Percentiles rank a stretch among this genome's conserved stretches.
Conservation (phyloP, 1,140 invertebrate genomes). For the Ceratina japonica region DNA sequence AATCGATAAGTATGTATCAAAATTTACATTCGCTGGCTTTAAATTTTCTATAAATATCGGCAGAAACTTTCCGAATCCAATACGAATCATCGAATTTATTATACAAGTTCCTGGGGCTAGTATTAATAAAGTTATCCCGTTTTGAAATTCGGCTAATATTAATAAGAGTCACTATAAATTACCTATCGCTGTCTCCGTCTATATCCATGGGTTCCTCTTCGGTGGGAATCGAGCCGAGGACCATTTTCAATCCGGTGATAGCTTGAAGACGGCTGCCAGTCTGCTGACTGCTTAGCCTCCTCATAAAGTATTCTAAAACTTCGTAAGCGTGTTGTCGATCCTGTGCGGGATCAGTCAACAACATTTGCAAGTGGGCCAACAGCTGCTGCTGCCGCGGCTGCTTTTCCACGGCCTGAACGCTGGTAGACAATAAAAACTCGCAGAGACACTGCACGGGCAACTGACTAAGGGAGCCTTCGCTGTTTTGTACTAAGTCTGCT, state of each 20-base stretch:
- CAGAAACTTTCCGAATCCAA: no score
- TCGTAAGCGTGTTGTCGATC: conserved; percentile 85
- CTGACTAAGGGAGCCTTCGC: conserved; percentile 91
- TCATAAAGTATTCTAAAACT: conserved; percentile 95
- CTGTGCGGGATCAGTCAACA: conserved; percentile 83
- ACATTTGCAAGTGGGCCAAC: conserved; percentile 86
- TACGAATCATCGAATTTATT: no score
- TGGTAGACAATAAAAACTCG: conserved; percentile 94
- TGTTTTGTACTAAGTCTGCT: conserved; percentile 95
- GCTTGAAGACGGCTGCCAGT: conserved; percentile 88
- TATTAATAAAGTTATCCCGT: no score
- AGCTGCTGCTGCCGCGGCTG: conserved; percentile 89
- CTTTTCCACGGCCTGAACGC: conserved; percentile 79
- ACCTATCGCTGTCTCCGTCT: conserved; percentile 76
- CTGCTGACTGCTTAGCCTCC: conserved; percentile 91
- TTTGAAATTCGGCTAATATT: neutral
- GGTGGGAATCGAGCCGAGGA: conserved; percentile 77
- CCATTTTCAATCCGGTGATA: conserved; percentile 83
- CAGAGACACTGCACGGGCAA: conserved; percentile 97
- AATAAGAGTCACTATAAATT: conserved; percentile 26
- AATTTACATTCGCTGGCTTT: no score
- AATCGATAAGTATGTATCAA: no score
- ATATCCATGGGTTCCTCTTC: conserved; percentile 77
- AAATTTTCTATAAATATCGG: no score
- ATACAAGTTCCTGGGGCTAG: neutral